Conservation (phyloP, 2,113 vertebrate genomes). For the Syngnathus floridae region DNA sequence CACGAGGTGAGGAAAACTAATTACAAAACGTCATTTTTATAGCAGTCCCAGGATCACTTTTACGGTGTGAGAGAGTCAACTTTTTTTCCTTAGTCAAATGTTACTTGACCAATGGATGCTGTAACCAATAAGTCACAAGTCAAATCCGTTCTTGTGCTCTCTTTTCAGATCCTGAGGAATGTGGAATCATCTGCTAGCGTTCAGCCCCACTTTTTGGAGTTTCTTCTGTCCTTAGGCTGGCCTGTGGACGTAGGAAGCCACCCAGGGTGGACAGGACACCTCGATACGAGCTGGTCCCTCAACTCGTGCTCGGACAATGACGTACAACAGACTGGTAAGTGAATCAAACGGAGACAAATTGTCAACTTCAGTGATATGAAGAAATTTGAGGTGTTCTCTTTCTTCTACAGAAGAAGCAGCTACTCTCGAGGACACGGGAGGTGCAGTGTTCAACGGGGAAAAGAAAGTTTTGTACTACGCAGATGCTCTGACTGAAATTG, state of each 20-base stretch:
- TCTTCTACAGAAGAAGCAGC: constrained; percentile 73
- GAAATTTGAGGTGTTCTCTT: neutral
- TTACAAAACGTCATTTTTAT: neutral
- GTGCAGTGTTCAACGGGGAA: constrained; percentile 90
- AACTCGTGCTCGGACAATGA: constrained; percentile 76
- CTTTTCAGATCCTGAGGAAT: constrained; percentile 83
- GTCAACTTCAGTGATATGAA: neutral
- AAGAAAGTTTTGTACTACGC: constrained; percentile 93
- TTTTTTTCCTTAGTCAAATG: neutral
- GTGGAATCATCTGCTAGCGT: constrained; percentile 86
- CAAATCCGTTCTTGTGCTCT: neutral
- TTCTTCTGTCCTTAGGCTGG: constrained; percentile 92
- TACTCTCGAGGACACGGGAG: constrained; percentile 79
- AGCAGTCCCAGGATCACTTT: neutral
- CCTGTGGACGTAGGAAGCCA: constrained; percentile 86
- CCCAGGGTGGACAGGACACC: constrained; percentile 90
- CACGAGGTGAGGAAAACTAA: constrained; percentile 73
- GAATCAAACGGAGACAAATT: neutral
- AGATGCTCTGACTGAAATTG: constrained; percentile 91
- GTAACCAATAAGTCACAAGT: neutral
- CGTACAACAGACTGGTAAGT: constrained; percentile 73
- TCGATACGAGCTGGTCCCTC: constrained; percentile 92
- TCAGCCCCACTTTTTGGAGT: constrained; percentile 91
- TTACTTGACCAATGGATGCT: neutral
- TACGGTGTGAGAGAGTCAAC: neutral